These are phyloP conservation scores for Cryptoprocta ferox DNA, from an alignment of 2,797 vertebrate species.

Conservation along the genomic window DNA sequence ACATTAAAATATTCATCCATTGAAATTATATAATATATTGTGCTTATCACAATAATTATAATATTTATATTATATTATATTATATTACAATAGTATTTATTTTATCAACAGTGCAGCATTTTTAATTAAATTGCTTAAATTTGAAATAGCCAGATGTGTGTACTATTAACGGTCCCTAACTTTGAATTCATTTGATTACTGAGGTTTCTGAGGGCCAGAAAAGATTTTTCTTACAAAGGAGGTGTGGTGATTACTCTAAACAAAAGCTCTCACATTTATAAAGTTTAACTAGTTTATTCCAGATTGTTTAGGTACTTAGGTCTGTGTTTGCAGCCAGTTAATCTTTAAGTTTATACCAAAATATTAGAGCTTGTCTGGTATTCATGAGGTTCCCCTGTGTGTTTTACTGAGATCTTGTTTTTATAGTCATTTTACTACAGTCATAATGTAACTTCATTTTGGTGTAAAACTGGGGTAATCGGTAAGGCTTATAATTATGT, in stretches of 20 bases:
- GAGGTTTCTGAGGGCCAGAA: not conserved
- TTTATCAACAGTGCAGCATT: not conserved
- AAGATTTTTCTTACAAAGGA: not conserved
- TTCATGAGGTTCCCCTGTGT: not conserved
- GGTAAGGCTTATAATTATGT: not conserved
- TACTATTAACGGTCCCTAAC: not conserved
- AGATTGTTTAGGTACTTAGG: not conserved
- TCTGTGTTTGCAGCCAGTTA: not conserved
- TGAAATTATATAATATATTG: not conserved
- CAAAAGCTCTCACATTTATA: not conserved
- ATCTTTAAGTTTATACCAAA: not conserved
- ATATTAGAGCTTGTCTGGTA: not conserved
- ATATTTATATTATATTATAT: too few relatives aligned
- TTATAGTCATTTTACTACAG: not conserved
- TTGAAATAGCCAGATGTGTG: not conserved
- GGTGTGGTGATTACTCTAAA: not conserved
- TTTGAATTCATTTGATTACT: not conserved
- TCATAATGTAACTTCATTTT: not conserved
- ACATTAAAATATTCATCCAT: not conserved
- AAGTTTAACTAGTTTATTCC: not conserved
- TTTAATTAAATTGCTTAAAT: not conserved
- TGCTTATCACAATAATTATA: not conserved
- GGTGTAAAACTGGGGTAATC: not conserved
- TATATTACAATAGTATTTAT: not conserved
- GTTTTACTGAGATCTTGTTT: not conserved